phyloP scores from a whole-genome alignment of 2,888 invertebrate species.

The Sabatieria punctata region DNA sequence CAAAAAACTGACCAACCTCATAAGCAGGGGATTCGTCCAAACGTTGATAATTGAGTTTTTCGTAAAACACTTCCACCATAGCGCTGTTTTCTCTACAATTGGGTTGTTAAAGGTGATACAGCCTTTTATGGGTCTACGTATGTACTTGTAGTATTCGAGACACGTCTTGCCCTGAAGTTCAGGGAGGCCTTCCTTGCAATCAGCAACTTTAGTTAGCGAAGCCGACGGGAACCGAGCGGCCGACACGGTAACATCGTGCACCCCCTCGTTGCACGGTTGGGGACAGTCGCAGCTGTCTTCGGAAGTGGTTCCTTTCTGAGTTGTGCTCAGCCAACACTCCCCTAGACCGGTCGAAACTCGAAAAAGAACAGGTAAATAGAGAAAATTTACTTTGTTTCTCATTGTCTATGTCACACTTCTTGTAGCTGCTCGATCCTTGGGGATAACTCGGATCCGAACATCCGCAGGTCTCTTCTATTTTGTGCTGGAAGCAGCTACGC shows the following conservation, averaged over 20 bases:
- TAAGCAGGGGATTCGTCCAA: conserved; percentile 3
- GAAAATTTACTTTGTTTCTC: not conserved
- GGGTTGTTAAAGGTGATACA: too few species aligned
- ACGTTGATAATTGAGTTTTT: conserved; percentile 20
- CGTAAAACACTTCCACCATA: conserved; percentile 23
- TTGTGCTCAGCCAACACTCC: not conserved
- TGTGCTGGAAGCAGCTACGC: conserved; percentile 3
- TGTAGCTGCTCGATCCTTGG: not conserved
- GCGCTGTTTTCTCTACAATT: conserved; percentile 19
- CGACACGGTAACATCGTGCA: conserved; percentile 4
- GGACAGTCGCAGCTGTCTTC: not conserved
- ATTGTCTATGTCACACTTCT: not conserved
- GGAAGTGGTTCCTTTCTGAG: not conserved
- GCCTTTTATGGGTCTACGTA: too few species aligned
- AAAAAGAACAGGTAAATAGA: too few species aligned
- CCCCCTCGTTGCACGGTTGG: not conserved
- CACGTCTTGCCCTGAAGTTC: not conserved
- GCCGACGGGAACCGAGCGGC: conserved; percentile 1
- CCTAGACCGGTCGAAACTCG: too few species aligned
- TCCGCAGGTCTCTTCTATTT: not conserved
- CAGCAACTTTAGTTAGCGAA: not conserved
- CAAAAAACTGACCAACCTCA: not conserved
- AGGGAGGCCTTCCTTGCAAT: not conserved
- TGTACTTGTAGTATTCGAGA: not conserved
- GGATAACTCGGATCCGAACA: conserved; percentile 2